Evolutionary conservation across 2,888 invertebrate genomes (phyloP), one percentile per base, ranked within the genome.

Genomic region (Frankliniella fusca): DNA sequence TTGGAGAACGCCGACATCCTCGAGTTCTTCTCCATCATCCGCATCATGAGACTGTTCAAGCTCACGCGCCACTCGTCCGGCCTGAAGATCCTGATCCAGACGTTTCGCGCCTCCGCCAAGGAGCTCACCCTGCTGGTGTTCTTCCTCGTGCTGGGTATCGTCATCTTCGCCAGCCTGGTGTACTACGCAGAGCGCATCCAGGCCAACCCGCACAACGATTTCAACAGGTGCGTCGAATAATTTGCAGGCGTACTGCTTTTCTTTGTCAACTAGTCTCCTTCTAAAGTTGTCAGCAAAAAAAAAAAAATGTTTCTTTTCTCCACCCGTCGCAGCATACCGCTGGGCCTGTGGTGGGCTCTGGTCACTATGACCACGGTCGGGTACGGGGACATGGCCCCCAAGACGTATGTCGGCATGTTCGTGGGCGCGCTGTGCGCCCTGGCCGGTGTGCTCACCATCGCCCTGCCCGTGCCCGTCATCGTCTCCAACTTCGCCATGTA

Each of bases 291-390:
- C 3, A 3, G 38, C 38, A 38, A 38, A 5, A 38, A 2, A 38
- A 38, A 38, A 2, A 3, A 3, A 5, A 38, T 38, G 2, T 38
- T 38, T 38, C 38, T 38, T 5, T 38, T n/a, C n/a, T n/a, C n/a
- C n/a, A n/a, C 38, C 38, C 3, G 11, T 15, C n/a, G 61, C 61
- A 97, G 97, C 89, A 99, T 99, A 91, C 98, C 98, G 80, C 91
- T 97, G 86, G 98, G 98, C 80, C 90, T 98, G 85, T 98, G 98
- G 98, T 99, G 98, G 98, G 98, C 98, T 80, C 92, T 98, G 89
- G 98, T 98, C 85, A 98, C 98, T 85, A 98, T 99, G 98, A 99
- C 98, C 85, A 97, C 97, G 0, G 98, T 98, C 83, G 98, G 98
- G 80, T 99, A 98, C 88, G 98, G 98, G 83, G 98, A 98, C 89